Percentiles rank a stretch among this genome's conserved stretches.
Conservation (phyloP, 2,888 invertebrate species). For the Cenopis cana region DNA sequence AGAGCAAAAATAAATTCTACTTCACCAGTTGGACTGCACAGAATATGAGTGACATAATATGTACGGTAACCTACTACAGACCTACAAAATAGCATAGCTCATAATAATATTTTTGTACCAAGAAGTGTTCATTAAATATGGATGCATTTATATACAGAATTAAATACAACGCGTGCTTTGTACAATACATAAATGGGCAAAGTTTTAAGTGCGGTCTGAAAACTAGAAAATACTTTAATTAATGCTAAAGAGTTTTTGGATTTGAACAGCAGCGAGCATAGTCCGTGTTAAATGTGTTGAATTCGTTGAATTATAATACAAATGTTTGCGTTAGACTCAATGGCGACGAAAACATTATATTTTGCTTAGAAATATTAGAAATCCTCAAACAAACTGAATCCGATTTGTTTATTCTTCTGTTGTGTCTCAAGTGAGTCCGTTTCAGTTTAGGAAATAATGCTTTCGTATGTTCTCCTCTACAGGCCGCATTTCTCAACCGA, state of each 20-base stretch:
- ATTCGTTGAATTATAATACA: constrained; percentile 7
- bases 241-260: constrained; percentile 26
- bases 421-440: no score
- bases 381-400: background rate
- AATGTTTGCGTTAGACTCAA: background rate
- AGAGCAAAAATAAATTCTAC: no score
- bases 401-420: background rate
- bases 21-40: no score
- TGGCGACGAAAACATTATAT: background rate
- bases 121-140: no score
- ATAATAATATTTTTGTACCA: no score
- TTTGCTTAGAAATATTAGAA: background rate
- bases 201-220: constrained; percentile 31
- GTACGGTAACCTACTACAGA: no score
- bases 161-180: background rate
- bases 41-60: no score
- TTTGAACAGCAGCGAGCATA: constrained; percentile 16
- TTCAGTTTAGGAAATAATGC: no score
- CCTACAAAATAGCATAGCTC: no score
- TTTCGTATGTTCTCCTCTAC: no score
- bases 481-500: no score
- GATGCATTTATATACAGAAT: background rate
- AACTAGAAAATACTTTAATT: constrained; percentile 38
- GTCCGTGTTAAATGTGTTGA: constrained; percentile 24
- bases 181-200: constrained; percentile 14